phyloP scores from a whole-genome alignment of 2,113 vertebrate genomes.

The Sceloporus tristichus region DNA sequence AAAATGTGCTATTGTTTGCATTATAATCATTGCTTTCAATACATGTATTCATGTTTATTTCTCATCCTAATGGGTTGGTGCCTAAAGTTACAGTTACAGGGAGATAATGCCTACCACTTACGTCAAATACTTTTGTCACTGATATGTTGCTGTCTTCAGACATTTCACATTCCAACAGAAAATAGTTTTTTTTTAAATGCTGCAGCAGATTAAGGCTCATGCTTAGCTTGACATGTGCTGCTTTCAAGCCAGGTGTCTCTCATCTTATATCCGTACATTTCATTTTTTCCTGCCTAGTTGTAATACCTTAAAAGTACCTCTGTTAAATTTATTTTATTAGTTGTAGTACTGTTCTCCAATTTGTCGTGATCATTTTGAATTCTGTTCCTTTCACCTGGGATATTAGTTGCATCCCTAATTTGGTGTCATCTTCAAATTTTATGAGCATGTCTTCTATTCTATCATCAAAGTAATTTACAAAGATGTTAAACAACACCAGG shows the following conservation, averaged over 20 bases:
- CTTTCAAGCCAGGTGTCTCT: too few relatives aligned
- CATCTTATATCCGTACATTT: too few relatives aligned
- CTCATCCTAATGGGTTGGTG: neutral
- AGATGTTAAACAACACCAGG: too few relatives aligned
- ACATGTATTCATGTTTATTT: neutral
- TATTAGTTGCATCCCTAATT: too few relatives aligned
- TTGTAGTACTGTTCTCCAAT: neutral
- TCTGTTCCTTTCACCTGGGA: neutral
- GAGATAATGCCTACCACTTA: conserved; percentile 16
- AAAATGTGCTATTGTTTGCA: neutral
- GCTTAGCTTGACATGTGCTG: too few relatives aligned
- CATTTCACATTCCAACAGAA: neutral
- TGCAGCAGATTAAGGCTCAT: too few relatives aligned
- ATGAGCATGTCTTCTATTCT: too few relatives aligned
- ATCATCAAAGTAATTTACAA: too few relatives aligned
- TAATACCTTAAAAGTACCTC: too few relatives aligned
- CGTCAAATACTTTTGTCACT: rapidly evolving
- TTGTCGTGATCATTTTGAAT: neutral
- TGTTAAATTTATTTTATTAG: neutral
- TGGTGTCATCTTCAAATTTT: too few relatives aligned
- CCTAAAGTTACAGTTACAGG: neutral
- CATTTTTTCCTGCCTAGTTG: too few relatives aligned
- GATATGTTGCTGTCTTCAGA: neutral
- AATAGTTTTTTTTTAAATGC: neutral
- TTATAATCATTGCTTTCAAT: neutral